Evolutionary conservation across 2,888 invertebrate species (phyloP), one percentile per base, ranked within the genome.

Genomic region (Neoaliturus tenellus): DNA sequence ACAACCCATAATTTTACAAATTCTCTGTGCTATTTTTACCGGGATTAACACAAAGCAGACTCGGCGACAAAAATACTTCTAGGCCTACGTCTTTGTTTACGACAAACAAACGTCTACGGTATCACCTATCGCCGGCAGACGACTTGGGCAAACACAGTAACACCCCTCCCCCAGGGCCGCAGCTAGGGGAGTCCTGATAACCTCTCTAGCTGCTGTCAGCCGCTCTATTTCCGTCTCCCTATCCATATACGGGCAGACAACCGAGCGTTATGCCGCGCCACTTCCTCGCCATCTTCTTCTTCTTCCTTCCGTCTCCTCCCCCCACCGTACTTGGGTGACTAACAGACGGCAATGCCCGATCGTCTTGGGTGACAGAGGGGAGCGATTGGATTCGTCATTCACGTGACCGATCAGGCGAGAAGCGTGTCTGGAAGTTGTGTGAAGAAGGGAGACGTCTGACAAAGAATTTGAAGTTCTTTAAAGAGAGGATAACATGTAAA

Each of bases 121-220:
- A 62, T 62, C 62, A 62, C 28, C 62, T 62, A 62, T 62, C 62
- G 25, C 28, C 25, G 28, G 62, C 31, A 62, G 62, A 62, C 62
- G 62, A 17, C 20, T 28, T 62, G 1, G 62, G 31, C 28, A 62
- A 62, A 62, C 62, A 62, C 62, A 5, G 28, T 14, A 8, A 12
- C 62, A 14, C 62, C 62, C 31, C 62, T 14, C 55, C 14, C 25
- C 3, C 55, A 12, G 5, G 25, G 51, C 51, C 17, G 4, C 6
- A 8, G 12, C 51, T 51, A 10, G 44, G 44, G 44, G 44, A 44
- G 51, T 28, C 62, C 31, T 31, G 62, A 62, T 62, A 62, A 62
- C 14, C 28, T 31, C 51, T n/a, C n/a, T 12, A 23, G 55, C n/a
- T n/a, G 14, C 10, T 62, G 62, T 62, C 62, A 31, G 20, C 28